Conservation (phyloP, 2,888 invertebrate genomes). For the Mimas tiliae region DNA sequence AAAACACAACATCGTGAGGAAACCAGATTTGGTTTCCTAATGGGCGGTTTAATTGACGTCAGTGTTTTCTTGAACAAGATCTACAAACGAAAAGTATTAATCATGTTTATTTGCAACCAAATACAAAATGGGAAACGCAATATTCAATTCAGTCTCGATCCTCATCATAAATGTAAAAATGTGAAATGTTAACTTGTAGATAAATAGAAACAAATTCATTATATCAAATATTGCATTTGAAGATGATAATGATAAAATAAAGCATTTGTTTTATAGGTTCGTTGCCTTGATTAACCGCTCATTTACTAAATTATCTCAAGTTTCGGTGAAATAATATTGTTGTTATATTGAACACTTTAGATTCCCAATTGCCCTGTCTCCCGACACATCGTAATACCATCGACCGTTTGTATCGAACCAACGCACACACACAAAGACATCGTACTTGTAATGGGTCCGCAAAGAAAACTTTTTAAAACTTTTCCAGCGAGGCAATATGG, state of each 20-base stretch:
- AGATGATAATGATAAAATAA: neutral
- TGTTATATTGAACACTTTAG: neutral
- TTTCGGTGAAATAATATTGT: neutral
- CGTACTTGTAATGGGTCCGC: constrained; percentile 84
- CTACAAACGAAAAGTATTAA: neutral
- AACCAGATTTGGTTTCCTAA: constrained; percentile 15
- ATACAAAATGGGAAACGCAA: neutral
- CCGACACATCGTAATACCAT: constrained; percentile 59
- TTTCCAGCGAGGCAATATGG: constrained; percentile 85
- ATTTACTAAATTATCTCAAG: neutral
- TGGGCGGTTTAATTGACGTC: neutral
- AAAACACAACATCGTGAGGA: constrained; percentile 31
- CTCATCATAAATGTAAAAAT: too few relatives aligned
- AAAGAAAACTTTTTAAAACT: constrained; percentile 86
- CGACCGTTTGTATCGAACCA: constrained; percentile 74
- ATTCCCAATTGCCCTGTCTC: constrained; percentile 36
- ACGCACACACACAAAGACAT: constrained; percentile 70
- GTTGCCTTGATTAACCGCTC: neutral
- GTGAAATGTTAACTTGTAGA: too few relatives aligned
- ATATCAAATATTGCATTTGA: too few relatives aligned
- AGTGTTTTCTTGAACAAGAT: neutral
- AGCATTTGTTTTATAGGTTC: neutral
- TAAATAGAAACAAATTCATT: too few relatives aligned
- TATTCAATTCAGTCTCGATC: neutral
- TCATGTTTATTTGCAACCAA: neutral